A percentile compares a stretch with the other conserved stretches of the same genome.
phyloP scores from a whole-genome alignment of 2,113 vertebrate genomes.

The Notarius quadriscutis region DNA sequence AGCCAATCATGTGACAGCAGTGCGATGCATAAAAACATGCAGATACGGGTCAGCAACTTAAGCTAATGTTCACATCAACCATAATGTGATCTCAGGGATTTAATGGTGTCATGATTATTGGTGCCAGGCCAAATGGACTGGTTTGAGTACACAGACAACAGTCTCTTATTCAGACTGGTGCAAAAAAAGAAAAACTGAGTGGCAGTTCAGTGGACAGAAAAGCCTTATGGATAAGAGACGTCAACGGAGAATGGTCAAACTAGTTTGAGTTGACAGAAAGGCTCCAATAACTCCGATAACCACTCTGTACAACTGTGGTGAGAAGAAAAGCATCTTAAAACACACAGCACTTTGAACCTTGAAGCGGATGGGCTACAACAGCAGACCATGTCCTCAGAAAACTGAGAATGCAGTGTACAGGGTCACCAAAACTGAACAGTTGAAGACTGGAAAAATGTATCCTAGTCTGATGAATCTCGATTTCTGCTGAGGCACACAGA shows the following conservation, averaged over 20 bases:
- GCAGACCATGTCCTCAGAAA: not conserved
- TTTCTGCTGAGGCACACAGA: not conserved
- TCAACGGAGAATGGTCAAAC: not conserved
- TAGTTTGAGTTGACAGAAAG: not conserved
- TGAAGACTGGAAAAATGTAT: not conserved
- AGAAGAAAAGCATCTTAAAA: not conserved
- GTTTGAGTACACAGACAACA: not conserved
- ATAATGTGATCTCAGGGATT: not conserved
- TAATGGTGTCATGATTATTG: too few relatives aligned
- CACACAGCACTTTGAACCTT: not conserved
- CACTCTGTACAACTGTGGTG: not conserved
- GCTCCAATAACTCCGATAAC: not conserved
- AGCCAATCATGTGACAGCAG: not conserved
- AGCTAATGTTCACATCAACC: not conserved
- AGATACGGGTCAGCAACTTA: not conserved
- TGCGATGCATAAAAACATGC: not conserved
- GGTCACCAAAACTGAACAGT: not conserved
- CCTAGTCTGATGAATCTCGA: not conserved
- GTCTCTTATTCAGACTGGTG: not conserved
- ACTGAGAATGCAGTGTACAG: not conserved
- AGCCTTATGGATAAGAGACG: too few relatives aligned
- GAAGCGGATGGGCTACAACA: not conserved
- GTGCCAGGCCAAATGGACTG: too few relatives aligned
- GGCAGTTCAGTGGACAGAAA: not conserved
- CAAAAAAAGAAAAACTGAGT: not conserved